Base-by-base conservation (phyloP, 1,140 invertebrate species). In the Dendrolimus kikuchii region DNA sequence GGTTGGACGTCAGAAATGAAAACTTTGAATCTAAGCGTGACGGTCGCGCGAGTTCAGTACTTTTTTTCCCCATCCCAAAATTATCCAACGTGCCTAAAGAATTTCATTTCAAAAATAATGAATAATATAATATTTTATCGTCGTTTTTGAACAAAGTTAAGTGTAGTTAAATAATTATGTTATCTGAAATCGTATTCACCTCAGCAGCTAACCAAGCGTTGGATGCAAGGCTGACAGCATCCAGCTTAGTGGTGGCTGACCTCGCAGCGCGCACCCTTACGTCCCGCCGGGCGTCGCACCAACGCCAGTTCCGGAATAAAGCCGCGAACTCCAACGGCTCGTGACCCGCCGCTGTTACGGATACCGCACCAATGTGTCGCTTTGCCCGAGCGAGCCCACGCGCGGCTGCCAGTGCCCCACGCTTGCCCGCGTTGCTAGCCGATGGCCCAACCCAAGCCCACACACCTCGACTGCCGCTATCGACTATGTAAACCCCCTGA, bases 401-500 rank as follows among this genome's bases (percentile, higher is more conserved):
- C 1, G 95, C 95, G 70, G 42, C 94, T 91, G 61, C 91, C 86
- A 74, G 90, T 90, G 7, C 97, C 92, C 46, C 96, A 91, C 92
- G 4, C 93, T 96, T 36, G 93, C 92, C 96, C 93, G 97, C 7
- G 93, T 91, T 94, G 92, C 96, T 66, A 93, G 92, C 36, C 91
- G 93, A 7, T 90, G 91, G 91, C 0, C 97, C 97, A 5, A 96
- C 93, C 97, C 97, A 99, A 2, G 96, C 93, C 96, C 96, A 98
- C 54, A 98, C 92, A 1, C 95, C 96, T 2, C 93, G 91, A 6
- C 88, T 88, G n/a, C 93, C 94, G 65, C 95, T 94, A 76, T 98
- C 96, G 39, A 98, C 86, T 53, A 98, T 92, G 80, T 93, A 98
- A 0, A 95, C 93, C 62, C 94, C 92, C 92, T 95, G 75, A 39